A percentile compares a stretch with the other conserved stretches of the same genome.
These are phyloP conservation scores for Rhysida immarginata DNA, from an alignment of 1,140 invertebrate species.

Conservation along the genomic window DNA sequence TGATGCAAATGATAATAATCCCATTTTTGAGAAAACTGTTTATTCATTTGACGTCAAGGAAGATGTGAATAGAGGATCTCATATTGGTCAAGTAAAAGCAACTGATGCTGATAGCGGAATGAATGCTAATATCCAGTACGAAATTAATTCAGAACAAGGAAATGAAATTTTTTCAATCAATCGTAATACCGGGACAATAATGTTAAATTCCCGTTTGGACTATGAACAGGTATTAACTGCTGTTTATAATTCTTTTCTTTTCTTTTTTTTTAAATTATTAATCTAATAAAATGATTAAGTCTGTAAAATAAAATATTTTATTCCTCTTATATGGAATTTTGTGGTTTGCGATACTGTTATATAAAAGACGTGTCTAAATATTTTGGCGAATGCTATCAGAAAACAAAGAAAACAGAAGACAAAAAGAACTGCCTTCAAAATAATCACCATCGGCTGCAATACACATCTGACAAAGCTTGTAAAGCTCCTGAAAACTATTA, in stretches of 20 bases:
- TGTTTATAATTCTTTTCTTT: background rate
- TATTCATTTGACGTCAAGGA: constrained; percentile 83
- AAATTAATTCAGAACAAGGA: constrained; percentile 80
- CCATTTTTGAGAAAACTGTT: constrained; percentile 61
- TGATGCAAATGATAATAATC: constrained; percentile 87
- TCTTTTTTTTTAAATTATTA: too few species aligned
- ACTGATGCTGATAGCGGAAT: constrained; percentile 64
- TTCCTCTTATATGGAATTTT: too few species aligned
- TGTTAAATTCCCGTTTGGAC: constrained; percentile 69
- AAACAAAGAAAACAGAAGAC: too few species aligned
- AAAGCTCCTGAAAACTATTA: too few species aligned
- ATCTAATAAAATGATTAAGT: too few species aligned
- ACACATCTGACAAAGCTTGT: too few species aligned
- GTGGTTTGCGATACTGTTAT: too few species aligned
- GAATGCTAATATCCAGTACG: constrained; percentile 76
- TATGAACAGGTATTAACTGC: constrained; percentile 64
- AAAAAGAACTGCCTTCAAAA: too few species aligned
- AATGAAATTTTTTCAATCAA: constrained; percentile 87
- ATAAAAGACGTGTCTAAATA: too few species aligned
- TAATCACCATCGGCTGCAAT: too few species aligned
- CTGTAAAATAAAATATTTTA: too few species aligned
- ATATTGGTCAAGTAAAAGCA: constrained; percentile 66
- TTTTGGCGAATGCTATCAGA: too few species aligned
- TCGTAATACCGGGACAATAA: constrained; percentile 73
- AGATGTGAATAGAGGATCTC: constrained; percentile 57